These are phyloP conservation scores for Pachycephala philippinensis DNA, from an alignment of 2,113 vertebrate species.

Conservation along the genomic window DNA sequence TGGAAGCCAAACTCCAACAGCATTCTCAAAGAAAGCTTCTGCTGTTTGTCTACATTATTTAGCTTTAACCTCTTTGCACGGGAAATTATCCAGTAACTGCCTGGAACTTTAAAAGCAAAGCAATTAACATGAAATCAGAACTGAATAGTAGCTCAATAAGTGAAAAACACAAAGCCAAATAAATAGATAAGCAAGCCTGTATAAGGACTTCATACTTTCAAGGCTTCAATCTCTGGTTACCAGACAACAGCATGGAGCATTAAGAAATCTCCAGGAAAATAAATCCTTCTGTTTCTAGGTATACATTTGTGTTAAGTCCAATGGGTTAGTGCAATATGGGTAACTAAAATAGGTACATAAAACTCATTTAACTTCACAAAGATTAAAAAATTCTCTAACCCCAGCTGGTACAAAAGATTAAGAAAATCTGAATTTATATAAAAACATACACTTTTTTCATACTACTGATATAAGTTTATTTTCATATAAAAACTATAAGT, in stretches of 20 bases:
- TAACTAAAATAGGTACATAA: not conserved
- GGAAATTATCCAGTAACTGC: not conserved
- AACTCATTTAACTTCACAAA: not conserved
- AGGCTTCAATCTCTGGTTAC: not conserved
- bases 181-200: not conserved
- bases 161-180: not conserved
- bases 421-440: not conserved
- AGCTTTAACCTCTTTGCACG: not conserved
- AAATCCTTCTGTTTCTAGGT: not conserved
- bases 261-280: not conserved
- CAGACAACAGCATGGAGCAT: not conserved
- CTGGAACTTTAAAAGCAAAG: slow-evolving; percentile 9
- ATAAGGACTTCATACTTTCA: not conserved
- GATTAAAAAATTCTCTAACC: not conserved
- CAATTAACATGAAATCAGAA: slow-evolving; percentile 32
- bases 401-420: not conserved
- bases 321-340: not conserved
- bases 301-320: not conserved
- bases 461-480: not conserved
- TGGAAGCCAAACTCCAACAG: slow-evolving; percentile 16
- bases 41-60: not conserved
- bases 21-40: not conserved
- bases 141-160: not conserved
- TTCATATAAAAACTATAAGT: not conserved
- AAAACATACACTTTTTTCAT: not conserved